Evolutionary conservation across 2,113 vertebrate genomes (phyloP).

Genomic region (Sardina pilchardus): DNA sequence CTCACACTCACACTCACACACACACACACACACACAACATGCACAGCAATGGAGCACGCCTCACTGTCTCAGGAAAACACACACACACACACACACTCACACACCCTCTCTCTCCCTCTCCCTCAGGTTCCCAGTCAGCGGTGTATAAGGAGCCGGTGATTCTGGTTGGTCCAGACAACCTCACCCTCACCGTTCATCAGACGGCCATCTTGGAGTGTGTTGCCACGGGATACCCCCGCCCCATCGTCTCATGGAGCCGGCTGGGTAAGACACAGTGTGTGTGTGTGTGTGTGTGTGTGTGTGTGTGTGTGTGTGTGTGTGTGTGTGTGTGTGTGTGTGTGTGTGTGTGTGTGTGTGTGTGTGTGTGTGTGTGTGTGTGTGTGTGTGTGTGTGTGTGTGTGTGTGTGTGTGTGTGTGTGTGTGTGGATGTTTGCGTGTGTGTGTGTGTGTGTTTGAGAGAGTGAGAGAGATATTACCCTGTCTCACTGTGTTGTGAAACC

Average conservation of each 20-base stretch:
- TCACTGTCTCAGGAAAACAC: too few relatives aligned
- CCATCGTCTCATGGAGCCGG: constrained; percentile 98
- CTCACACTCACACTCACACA: background rate
- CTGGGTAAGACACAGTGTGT: constrained; percentile 79
- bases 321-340: too few relatives aligned
- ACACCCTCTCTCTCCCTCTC: background rate
- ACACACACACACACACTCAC: too few relatives aligned
- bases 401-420: background rate
- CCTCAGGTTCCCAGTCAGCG: constrained; percentile 83
- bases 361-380: too few relatives aligned
- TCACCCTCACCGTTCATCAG: constrained; percentile 97
- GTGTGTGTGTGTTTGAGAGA: background rate
- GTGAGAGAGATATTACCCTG: too few relatives aligned
- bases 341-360: too few relatives aligned
- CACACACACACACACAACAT: constrained; percentile 35
- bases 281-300: too few relatives aligned
- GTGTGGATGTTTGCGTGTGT: background rate
- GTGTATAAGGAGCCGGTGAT: constrained; percentile 96
- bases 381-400: too few relatives aligned
- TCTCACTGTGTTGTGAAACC: too few relatives aligned
- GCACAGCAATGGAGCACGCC: too few relatives aligned
- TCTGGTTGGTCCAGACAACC: constrained; percentile 95
- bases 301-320: too few relatives aligned
- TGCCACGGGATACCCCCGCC: constrained; percentile 95
- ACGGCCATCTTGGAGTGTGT: constrained; percentile 96